Percentiles rank a stretch among this genome's conserved stretches.
Conservation (phyloP, 2,797 vertebrate species). For the Furcifer pardalis region DNA sequence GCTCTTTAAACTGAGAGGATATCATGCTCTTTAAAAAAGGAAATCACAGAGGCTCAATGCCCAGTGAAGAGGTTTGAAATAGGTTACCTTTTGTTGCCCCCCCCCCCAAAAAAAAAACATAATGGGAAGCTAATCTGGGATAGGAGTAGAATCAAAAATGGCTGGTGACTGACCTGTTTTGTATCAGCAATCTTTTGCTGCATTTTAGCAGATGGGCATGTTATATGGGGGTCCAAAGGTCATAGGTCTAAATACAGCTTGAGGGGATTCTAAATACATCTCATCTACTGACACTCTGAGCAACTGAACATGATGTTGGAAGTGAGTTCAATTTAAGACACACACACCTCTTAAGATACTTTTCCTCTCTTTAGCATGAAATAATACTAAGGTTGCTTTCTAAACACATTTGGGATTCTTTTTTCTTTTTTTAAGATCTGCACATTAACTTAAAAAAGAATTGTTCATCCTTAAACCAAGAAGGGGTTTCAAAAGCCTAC, state of each 20-base stretch:
- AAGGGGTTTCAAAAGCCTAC: neutral
- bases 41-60: conserved; percentile 6
- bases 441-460: conserved; percentile 26
- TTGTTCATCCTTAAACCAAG: neutral
- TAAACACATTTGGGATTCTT: conserved; percentile 7
- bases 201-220: conserved; percentile 35
- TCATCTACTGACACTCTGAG: conserved; percentile 51
- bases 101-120: neutral
- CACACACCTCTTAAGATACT: neutral
- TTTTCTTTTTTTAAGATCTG: neutral
- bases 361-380: conserved; percentile 31
- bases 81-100: neutral
- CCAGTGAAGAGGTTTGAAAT: neutral
- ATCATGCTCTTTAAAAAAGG: neutral
- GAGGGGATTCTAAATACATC: conserved; percentile 45
- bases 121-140: neutral
- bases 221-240: conserved; percentile 61
- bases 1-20: neutral
- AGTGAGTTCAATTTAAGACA: conserved; percentile 25
- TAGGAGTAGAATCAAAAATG: neutral
- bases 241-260: conserved; percentile 53
- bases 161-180: conserved; percentile 57
- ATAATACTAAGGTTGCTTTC: neutral
- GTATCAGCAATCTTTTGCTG: conserved; percentile 48
- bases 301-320: conserved; percentile 29